Evolutionary conservation across 1,140 invertebrate species (phyloP).

Genomic region (Telenomus remus): DNA sequence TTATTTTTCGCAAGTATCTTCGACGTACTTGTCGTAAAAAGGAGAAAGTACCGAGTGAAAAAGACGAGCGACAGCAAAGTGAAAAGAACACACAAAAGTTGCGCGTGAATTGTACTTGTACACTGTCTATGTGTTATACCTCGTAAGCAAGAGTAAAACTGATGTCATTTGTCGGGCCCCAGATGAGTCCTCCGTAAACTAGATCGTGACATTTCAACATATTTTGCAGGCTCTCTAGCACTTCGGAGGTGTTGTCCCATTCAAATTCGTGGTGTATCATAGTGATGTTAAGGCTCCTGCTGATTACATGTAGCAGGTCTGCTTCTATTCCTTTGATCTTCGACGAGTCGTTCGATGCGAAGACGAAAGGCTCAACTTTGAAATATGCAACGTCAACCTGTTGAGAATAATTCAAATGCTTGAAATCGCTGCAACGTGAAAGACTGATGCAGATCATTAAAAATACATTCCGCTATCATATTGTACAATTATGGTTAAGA

Average conservation of each 20-base stretch:
- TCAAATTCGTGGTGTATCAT: conserved; percentile 37
- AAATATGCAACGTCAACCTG: conserved; percentile 56
- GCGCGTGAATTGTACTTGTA: not conserved
- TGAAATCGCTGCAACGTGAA: not conserved
- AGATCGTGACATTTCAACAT: conserved; percentile 57
- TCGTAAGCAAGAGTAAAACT: conserved; percentile 64
- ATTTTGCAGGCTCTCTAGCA: not conserved
- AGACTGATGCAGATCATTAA: too few species aligned
- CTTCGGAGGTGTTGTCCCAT: conserved; percentile 28
- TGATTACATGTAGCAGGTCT: conserved; percentile 48
- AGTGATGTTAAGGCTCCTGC: conserved; percentile 27
- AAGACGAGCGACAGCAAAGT: not conserved
- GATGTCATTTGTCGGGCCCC: conserved; percentile 34
- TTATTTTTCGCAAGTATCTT: too few species aligned
- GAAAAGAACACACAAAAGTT: not conserved
- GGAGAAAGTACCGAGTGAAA: too few species aligned
- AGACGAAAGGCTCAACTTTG: conserved; percentile 57
- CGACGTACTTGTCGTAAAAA: too few species aligned
- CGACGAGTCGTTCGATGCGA: not conserved
- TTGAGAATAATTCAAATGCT: not conserved
- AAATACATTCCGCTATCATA: too few species aligned
- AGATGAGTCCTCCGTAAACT: conserved; percentile 61
- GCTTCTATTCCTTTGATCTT: conserved; percentile 52
- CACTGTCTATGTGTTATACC: conserved; percentile 18
- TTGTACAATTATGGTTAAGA: too few species aligned